Evolutionary conservation across 2,113 vertebrate genomes (phyloP).

Genomic region (Lethenteron reissneri): DNA sequence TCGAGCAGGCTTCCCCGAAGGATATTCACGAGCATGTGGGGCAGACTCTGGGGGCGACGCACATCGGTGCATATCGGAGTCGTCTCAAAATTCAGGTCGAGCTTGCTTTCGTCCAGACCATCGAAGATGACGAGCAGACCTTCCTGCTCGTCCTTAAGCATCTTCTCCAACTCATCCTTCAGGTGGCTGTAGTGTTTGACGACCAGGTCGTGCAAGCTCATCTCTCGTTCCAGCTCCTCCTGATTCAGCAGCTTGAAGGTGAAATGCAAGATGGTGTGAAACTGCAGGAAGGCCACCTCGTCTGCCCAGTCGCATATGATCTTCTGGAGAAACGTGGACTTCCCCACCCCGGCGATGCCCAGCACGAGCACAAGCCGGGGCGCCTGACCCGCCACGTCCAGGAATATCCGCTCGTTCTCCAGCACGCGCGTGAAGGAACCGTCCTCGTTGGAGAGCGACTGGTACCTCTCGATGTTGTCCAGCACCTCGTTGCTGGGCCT

Average conservation of each 20-base stretch:
- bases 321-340: slow-evolving; percentile 25
- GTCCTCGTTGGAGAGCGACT: too few species aligned
- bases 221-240: slow-evolving; percentile 4
- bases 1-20: slow-evolving; percentile 21
- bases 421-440: too few species aligned
- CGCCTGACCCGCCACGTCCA: not conserved
- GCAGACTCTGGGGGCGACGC: slow-evolving; percentile 10
- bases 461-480: too few species aligned
- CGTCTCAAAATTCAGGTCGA: slow-evolving; percentile 13
- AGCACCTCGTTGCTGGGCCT: too few species aligned
- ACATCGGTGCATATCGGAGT: slow-evolving; percentile 13
- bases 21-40: slow-evolving; percentile 22
- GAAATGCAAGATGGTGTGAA: slow-evolving; percentile 17
- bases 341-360: slow-evolving; percentile 28
- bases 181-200: slow-evolving; percentile 11
- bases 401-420: too few species aligned
- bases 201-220: slow-evolving; percentile 18
- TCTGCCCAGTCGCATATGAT: slow-evolving; percentile 22
- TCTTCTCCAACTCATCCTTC: not conserved
- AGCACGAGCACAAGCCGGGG: slow-evolving; percentile 15
- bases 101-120: slow-evolving; percentile 20
- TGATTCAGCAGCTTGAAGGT: slow-evolving; percentile 18
- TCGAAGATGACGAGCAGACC: slow-evolving; percentile 29
- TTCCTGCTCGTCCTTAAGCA: slow-evolving; percentile 14
- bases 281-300: slow-evolving; percentile 17